Percentiles rank a stretch among this genome's conserved stretches.
These are phyloP conservation scores for Drosophila peninsularis DNA, from an alignment of 2,888 invertebrate species.

Conservation along the genomic window DNA sequence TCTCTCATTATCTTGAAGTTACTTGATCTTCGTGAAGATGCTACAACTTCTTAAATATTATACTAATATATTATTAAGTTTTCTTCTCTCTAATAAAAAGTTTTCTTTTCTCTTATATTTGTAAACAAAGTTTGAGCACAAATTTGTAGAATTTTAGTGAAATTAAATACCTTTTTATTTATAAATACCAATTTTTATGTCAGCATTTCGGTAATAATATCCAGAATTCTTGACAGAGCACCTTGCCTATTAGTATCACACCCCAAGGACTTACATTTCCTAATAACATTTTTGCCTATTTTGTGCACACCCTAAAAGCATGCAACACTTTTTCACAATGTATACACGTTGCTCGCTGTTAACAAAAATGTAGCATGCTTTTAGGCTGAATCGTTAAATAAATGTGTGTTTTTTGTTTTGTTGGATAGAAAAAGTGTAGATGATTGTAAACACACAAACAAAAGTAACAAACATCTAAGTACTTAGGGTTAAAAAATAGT, in stretches of 20 bases:
- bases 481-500: constrained; percentile 27
- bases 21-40: neutral
- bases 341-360: neutral
- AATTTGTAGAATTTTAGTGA: neutral
- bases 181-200: neutral
- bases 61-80: neutral
- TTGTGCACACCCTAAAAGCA: constrained; percentile 36
- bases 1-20: neutral
- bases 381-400: constrained; percentile 15
- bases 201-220: neutral
- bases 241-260: neutral
- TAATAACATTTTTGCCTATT: neutral
- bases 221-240: neutral
- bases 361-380: constrained; percentile 35
- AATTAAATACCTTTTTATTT: neutral
- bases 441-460: constrained; percentile 41
- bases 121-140: neutral
- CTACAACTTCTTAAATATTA: neutral
- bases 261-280: neutral
- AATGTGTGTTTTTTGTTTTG: constrained; percentile 18
- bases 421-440: constrained; percentile 31
- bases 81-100: neutral
- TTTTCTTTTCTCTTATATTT: neutral
- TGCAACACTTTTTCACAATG: constrained; percentile 27
- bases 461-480: constrained; percentile 34